Base-by-base conservation (phyloP, 92 coral and sea anemone genomes). In the Zoanthus solanderi region DNA sequence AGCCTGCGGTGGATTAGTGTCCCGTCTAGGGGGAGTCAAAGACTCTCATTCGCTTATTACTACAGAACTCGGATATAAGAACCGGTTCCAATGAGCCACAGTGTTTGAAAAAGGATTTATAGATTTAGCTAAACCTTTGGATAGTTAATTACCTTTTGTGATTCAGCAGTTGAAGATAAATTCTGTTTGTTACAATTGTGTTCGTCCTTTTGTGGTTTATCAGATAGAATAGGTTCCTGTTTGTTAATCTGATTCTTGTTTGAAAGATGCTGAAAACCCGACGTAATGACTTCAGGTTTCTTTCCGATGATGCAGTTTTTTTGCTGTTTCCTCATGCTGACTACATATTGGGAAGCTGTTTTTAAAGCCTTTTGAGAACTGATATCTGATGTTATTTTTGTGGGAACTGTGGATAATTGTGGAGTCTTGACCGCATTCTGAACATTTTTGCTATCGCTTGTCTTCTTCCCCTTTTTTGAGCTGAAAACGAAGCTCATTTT, bases 401-500 rank as follows among this genome's bases (percentile, higher is more conserved):
- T 58, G 66, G 28, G 11, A 14, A 9, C 16, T 28, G 9, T n/a
- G 13, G 61, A 75, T 2, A 44, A 29, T 50, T 73, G 44, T 5
- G 75, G 47, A 29, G 58, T 10, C 12, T 47, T 67, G 61, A 45
- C 42, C 66, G 65, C 45, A 9, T 14, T 11, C 14, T 0, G 34
- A 9, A 23, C 42, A 23, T 48, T 66, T 60, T 46, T 66, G 7
- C 75, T 61, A 47, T 66, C 85, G 47, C 63, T 10, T 46, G 45
- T 15, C 18, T 67, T 81, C 8, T 81, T 81, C 2, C 85, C 85
- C 31, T 81, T 81, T 8, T 81, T 81, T 9, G 85, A 44, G 63
- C 85, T 18, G 65, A 81, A 81, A 81, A 81, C 85, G 34, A 75
- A 81, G 61, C 76, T 81, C 85, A 81, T 81, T 81, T 23, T 81